These are phyloP conservation scores for Octodonta nipae DNA, from an alignment of 2,888 invertebrate genomes.

Conservation along the genomic window DNA sequence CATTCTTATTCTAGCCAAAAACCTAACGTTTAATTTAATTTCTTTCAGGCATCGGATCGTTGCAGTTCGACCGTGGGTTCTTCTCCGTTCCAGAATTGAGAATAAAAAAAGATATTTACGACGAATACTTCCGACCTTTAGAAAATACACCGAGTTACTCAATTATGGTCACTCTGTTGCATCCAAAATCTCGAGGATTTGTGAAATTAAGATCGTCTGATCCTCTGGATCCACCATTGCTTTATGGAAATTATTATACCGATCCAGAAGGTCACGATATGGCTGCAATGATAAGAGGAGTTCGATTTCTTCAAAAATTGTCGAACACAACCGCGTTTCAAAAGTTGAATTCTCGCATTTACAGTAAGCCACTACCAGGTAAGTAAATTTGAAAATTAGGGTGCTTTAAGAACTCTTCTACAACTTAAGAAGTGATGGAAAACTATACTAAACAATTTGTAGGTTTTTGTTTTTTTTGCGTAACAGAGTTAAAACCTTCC, in stretches of 20 bases:
- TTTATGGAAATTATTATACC: slow-evolving; percentile 46
- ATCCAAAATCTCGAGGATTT: slow-evolving; percentile 40
- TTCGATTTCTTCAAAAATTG: slow-evolving; percentile 36
- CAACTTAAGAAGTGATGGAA: too few relatives aligned
- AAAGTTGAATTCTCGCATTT: slow-evolving; percentile 44
- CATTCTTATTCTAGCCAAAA: background rate
- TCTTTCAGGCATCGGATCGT: slow-evolving; percentile 34
- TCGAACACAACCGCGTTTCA: slow-evolving; percentile 37
- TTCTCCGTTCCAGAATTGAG: slow-evolving; percentile 8
- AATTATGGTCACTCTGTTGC: slow-evolving; percentile 43
- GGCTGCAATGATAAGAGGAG: slow-evolving; percentile 40
- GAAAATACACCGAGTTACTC: slow-evolving; percentile 35
- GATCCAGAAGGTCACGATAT: slow-evolving; percentile 35
- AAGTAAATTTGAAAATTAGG: too few relatives aligned
- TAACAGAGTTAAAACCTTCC: too few relatives aligned
- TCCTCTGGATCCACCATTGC: slow-evolving; percentile 44
- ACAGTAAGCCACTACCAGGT: slow-evolving; percentile 39
- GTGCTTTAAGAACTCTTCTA: too few relatives aligned
- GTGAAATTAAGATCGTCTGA: slow-evolving; percentile 39
- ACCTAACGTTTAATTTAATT: background rate
- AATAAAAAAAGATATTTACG: slow-evolving; percentile 32
- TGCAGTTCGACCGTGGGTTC: slow-evolving; percentile 19
- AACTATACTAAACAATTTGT: too few relatives aligned
- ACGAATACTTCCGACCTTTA: slow-evolving; percentile 41
- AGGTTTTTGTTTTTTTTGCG: too few relatives aligned